Percentiles rank a stretch among this genome's conserved stretches.
phyloP scores from a whole-genome alignment of 2,888 invertebrate genomes.

The Plusia festucae region DNA sequence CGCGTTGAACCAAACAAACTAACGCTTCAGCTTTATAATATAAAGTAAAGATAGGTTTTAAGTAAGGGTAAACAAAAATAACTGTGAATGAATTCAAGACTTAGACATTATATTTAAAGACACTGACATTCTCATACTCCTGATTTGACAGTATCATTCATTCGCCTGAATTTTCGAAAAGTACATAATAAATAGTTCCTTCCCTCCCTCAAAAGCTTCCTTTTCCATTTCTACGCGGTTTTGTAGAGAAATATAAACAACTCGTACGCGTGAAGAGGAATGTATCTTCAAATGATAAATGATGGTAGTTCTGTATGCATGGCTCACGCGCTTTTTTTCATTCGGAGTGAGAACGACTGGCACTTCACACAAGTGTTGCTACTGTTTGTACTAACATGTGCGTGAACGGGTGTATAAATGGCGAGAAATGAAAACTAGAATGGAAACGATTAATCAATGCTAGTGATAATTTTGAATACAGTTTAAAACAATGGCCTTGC shows the following conservation, averaged over 20 bases:
- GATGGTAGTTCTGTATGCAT: conserved; percentile 45
- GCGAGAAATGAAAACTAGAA: background rate
- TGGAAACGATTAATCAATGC: background rate
- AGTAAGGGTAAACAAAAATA: no score
- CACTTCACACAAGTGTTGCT: conserved; percentile 42
- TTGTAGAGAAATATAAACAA: conserved; percentile 10
- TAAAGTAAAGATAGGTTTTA: no score
- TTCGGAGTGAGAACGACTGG: conserved; percentile 37
- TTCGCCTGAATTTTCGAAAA: no score
- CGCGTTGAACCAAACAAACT: no score
- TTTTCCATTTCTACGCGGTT: conserved; percentile 7
- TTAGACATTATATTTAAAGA: no score
- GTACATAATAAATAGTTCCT: background rate
- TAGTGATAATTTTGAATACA: background rate
- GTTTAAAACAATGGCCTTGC: no score
- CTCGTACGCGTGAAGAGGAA: conserved; percentile 33
- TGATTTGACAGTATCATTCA: no score
- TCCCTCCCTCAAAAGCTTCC: background rate
- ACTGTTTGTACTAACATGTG: conserved; percentile 35
- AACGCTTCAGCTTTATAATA: no score
- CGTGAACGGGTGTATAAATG: conserved; percentile 21
- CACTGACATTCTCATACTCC: no score
- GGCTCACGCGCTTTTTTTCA: conserved; percentile 46
- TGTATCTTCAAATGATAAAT: conserved; percentile 46
- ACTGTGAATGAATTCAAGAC: no score